Base-by-base conservation (phyloP, 1,140 invertebrate species). In the Antheraea mylitta region DNA sequence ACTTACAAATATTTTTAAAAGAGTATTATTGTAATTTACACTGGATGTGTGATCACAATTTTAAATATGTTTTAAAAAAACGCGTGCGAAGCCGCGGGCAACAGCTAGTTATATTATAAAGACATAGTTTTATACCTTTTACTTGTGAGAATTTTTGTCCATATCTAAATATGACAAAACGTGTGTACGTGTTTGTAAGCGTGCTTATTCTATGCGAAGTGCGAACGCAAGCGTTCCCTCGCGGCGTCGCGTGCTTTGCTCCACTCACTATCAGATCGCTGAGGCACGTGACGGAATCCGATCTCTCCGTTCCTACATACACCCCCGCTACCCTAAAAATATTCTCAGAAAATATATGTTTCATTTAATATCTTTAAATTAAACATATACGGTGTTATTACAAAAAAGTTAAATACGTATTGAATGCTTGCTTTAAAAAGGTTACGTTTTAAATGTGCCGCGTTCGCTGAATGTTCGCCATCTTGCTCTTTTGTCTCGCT, bases 261-360 rank as follows among this genome's bases (percentile, higher is more conserved):
- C 68, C 63, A 71, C 67, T 69, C 67, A 63, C 69, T 89, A 86
- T 87, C 86, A 74, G 82, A 87, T 86, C 71, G 72, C 70, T 77
- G 65, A 75, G 72, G 79, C 82, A 89, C 86, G 85, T 89, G 86
- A 83, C 78, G 83, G 81, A 72, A 87, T 83, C 78, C 74, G 71
- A 74, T 65, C 77, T 74, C 18, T 18, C 18, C 42, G 53, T 38
- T 13, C 13, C 16, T 53, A 10, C 13, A 53, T n/a, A 53, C 11
- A 53, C 16, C 45, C 45, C 45, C 45, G 16, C 45, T 53, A 53
- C 45, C 45, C 45, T 53, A 53, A 53, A 53, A 13, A 53, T 53
- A 53, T 53, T 53, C 45, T 53, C 5, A 53, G 45, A 53, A 53
- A 13, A 16, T 42, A 8, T 42, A 5, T 6, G 13, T 10, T 13